These are phyloP conservation scores for Lycophotia porphyrea DNA, from an alignment of 2,888 invertebrate genomes.

Conservation along the genomic window DNA sequence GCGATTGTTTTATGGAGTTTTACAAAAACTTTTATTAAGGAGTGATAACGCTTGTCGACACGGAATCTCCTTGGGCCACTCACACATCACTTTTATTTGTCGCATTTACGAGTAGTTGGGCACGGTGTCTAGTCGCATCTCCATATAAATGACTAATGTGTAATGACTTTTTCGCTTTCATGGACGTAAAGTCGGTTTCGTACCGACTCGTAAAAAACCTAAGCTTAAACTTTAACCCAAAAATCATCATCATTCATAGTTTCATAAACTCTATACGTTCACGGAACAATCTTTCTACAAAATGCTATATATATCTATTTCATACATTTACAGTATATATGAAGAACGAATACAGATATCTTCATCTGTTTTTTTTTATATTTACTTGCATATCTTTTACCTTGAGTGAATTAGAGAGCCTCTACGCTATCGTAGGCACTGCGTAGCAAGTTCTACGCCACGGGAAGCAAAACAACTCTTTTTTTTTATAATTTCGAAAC, in stretches of 20 bases:
- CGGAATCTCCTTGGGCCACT: neutral
- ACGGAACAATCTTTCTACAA: neutral
- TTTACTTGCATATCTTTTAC: neutral
- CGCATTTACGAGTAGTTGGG: neutral
- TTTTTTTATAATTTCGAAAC: neutral
- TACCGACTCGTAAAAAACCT: too few relatives aligned
- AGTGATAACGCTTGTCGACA: neutral
- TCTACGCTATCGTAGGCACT: constrained; percentile 7
- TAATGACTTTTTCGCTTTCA: neutral
- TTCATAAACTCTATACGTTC: neutral
- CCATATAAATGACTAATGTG: too few relatives aligned
- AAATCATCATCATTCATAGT: neutral
- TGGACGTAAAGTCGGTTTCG: neutral
- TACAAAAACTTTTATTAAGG: neutral
- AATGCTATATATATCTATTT: neutral
- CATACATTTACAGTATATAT: neutral
- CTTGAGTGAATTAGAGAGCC: neutral
- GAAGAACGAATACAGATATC: neutral
- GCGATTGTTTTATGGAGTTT: neutral
- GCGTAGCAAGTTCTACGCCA: constrained; percentile 12
- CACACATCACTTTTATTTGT: neutral
- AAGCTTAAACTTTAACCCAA: too few relatives aligned
- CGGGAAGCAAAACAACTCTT: neutral
- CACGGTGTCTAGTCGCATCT: neutral
- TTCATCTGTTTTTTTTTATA: neutral